Percentiles rank a stretch among this genome's conserved stretches.
These are phyloP conservation scores for Hoplodrina blanda DNA, from an alignment of 2,888 invertebrate genomes.

Conservation along the genomic window DNA sequence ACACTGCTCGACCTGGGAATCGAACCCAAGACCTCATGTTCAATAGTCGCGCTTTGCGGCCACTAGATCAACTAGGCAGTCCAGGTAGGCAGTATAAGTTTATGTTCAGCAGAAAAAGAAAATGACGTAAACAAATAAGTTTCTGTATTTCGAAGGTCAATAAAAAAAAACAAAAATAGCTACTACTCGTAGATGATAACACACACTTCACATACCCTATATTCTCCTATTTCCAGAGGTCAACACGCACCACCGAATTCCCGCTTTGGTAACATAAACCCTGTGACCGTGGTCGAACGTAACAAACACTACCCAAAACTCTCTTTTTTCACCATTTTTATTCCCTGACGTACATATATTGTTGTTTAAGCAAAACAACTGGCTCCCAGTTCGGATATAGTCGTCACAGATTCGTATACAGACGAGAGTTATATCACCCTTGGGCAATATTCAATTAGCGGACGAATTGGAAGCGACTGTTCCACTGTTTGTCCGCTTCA, in stretches of 20 bases:
- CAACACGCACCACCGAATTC: slow-evolving; percentile 18
- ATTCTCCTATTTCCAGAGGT: slow-evolving; percentile 15
- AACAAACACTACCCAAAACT: slow-evolving; percentile 51
- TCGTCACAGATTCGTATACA: slow-evolving; percentile 70
- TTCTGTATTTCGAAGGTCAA: neutral
- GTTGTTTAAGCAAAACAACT: slow-evolving; percentile 79
- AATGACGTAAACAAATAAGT: neutral
- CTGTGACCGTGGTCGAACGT: slow-evolving; percentile 24
- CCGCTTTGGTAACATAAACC: slow-evolving; percentile 41
- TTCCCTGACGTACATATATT: slow-evolving; percentile 75
- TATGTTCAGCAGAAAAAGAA: neutral
- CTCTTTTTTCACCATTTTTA: slow-evolving; percentile 60
- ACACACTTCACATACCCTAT: neutral
- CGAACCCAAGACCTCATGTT: no score
- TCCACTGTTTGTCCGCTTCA: slow-evolving; percentile 60
- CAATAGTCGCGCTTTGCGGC: no score
- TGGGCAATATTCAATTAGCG: slow-evolving; percentile 78
- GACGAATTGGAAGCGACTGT: slow-evolving; percentile 56
- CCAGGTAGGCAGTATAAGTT: no score
- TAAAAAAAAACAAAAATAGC: slow-evolving; percentile 4
- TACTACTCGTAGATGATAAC: neutral
- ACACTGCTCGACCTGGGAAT: no score
- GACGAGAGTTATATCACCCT: slow-evolving; percentile 73
- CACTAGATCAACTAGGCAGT: no score
- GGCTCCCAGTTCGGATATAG: slow-evolving; percentile 73